Conservation (phyloP, 2,888 invertebrate species). For the Nomada fucata region DNA sequence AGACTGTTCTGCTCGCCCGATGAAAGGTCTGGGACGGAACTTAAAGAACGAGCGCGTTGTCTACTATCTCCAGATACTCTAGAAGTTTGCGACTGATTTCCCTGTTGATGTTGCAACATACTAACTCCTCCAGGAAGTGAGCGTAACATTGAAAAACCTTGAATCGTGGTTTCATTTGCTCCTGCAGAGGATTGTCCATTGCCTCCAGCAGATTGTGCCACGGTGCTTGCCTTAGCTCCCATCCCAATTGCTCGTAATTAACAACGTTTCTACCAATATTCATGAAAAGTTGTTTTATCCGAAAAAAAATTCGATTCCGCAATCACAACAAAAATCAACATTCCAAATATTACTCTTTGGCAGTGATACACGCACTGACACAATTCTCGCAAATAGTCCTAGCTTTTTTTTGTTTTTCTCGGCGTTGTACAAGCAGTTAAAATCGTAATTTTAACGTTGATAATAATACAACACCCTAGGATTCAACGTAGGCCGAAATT, state of each 20-base stretch:
- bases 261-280: constrained; percentile 20
- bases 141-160: constrained; percentile 88
- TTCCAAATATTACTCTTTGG: constrained; percentile 61
- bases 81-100: constrained; percentile 80
- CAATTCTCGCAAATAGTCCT: constrained; percentile 62
- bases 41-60: constrained; percentile 92
- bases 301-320: constrained; percentile 32
- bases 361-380: constrained; percentile 69
- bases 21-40: constrained; percentile 91
- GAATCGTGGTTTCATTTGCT: constrained; percentile 88
- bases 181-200: constrained; percentile 91
- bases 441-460: constrained; percentile 37
- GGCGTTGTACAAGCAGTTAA: constrained; percentile 8
- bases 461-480: constrained; percentile 67
- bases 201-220: constrained; percentile 83
- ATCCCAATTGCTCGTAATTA: constrained; percentile 83
- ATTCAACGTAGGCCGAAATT: constrained; percentile 79
- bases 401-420: constrained; percentile 31
- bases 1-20: constrained; percentile 87
- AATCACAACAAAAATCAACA: constrained; percentile 44
- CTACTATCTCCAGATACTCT: constrained; percentile 84
- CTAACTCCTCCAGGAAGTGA: constrained; percentile 89
- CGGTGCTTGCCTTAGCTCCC: constrained; percentile 95
- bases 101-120: constrained; percentile 88
- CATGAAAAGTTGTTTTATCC: constrained; percentile 3